Evolutionary conservation across 2,797 vertebrate genomes (phyloP).

Genomic region (Galaxias olidus): DNA sequence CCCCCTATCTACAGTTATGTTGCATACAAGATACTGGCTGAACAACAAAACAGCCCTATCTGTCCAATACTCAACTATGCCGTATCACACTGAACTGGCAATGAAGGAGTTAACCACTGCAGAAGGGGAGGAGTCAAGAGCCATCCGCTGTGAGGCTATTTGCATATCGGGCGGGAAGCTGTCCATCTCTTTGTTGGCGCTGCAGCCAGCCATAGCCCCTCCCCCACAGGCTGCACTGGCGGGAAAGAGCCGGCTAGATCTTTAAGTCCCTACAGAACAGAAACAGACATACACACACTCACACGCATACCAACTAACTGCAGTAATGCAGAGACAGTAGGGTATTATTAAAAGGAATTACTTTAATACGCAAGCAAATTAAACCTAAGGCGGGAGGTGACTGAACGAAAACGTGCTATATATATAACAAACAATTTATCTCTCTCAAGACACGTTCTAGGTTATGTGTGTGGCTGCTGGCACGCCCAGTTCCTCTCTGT

Average conservation of each 20-base stretch:
- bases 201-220: not conserved
- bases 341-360: too few species aligned
- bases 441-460: too few species aligned
- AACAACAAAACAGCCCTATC: conserved; percentile 2
- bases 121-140: conserved; percentile 37
- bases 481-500: conserved; percentile 49
- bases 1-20: not conserved
- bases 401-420: too few species aligned
- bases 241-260: not conserved
- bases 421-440: too few species aligned
- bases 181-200: not conserved
- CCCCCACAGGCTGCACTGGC: not conserved
- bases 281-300: not conserved
- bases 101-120: conserved; percentile 61
- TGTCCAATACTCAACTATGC: not conserved
- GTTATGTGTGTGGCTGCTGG: conserved; percentile 1
- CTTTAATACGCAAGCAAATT: not conserved
- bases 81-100: conserved; percentile 19
- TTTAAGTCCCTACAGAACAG: conserved; percentile 5
- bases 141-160: conserved; percentile 35
- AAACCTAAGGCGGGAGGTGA: not conserved
- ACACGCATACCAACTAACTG: not conserved
- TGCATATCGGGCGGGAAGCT: conserved; percentile 70
- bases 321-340: not conserved
- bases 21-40: not conserved